phyloP scores from a whole-genome alignment of 53 echinoderm and acorn worm genomes.

The Henricia sp. region DNA sequence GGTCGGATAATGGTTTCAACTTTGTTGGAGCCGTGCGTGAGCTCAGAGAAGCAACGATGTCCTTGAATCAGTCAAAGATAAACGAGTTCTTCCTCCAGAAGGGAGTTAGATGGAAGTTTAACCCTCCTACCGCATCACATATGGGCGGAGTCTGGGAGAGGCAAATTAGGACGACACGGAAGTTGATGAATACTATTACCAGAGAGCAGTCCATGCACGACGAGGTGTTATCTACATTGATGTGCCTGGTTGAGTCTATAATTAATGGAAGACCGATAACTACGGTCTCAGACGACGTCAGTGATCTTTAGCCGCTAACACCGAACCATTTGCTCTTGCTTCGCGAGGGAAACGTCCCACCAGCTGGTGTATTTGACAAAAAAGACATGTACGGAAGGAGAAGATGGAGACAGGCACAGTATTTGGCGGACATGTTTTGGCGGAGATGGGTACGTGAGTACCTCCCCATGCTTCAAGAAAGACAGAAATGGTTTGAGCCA shows the following conservation, averaged over 20 bases:
- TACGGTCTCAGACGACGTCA: conserved; percentile 60
- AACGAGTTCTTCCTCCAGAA: conserved; percentile 50
- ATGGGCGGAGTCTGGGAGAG: conserved; percentile 70
- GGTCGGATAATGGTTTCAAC: conserved; percentile 73
- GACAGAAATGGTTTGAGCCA: conserved; percentile 23
- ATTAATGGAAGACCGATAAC: conserved; percentile 67
- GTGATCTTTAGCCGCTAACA: conserved; percentile 63
- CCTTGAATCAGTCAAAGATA: conserved; percentile 50
- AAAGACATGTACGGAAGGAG: conserved; percentile 5
- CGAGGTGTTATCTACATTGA: conserved; percentile 55
- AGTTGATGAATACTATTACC: conserved; percentile 51
- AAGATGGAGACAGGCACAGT: conserved; percentile 33
- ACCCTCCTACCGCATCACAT: conserved; percentile 76
- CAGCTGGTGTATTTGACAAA: conserved; percentile 10
- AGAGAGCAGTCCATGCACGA: conserved; percentile 65
- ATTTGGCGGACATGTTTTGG: too few relatives aligned
- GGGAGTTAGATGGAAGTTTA: conserved; percentile 71
- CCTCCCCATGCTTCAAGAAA: conserved; percentile 2
- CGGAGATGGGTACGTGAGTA: conserved; percentile 32
- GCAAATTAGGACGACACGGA: conserved; percentile 58
- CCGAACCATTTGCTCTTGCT: conserved; percentile 42
- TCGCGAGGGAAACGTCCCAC: background rate
- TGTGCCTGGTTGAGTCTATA: conserved; percentile 69
- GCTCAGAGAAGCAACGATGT: conserved; percentile 28
- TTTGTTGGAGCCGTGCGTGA: conserved; percentile 69